These are phyloP conservation scores for Habropoda laboriosa DNA, from an alignment of 1,140 invertebrate genomes.

Conservation along the genomic window DNA sequence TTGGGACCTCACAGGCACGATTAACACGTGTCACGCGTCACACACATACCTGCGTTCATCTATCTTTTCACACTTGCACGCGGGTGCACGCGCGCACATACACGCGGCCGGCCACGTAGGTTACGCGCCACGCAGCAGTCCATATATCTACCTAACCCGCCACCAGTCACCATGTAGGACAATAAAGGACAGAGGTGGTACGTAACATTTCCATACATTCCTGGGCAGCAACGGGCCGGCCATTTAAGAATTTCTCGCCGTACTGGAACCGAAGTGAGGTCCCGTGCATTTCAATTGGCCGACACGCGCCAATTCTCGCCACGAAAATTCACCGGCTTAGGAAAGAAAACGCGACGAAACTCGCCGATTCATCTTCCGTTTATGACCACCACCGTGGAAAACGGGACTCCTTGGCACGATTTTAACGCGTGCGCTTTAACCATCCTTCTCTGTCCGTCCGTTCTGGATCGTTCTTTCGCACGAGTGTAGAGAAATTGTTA, in stretches of 20 bases:
- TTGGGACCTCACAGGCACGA: constrained; percentile 74
- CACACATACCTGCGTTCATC: constrained; percentile 68
- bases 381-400: not conserved
- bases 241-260: constrained; percentile 78
- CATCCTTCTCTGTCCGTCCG: too few relatives aligned
- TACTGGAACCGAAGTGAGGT: constrained; percentile 66
- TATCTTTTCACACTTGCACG: constrained; percentile 63
- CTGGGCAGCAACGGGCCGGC: constrained; percentile 72
- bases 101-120: constrained; percentile 11
- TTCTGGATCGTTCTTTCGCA: too few relatives aligned
- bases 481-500: too few relatives aligned
- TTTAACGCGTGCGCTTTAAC: too few relatives aligned
- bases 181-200: constrained; percentile 73
- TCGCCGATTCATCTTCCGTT: too few relatives aligned
- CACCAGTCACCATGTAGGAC: constrained; percentile 66
- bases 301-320: constrained; percentile 69
- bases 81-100: constrained; percentile 19
- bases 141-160: constrained; percentile 69
- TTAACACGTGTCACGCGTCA: constrained; percentile 79
- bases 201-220: constrained; percentile 77
- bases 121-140: constrained; percentile 56
- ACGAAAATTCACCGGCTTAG: constrained; percentile 58
- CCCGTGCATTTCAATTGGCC: constrained; percentile 73
- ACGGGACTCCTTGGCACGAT: too few relatives aligned
- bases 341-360: constrained; percentile 33